Conservation (phyloP, 2,113 vertebrate species). For the Nothobranchius kuhntae region DNA sequence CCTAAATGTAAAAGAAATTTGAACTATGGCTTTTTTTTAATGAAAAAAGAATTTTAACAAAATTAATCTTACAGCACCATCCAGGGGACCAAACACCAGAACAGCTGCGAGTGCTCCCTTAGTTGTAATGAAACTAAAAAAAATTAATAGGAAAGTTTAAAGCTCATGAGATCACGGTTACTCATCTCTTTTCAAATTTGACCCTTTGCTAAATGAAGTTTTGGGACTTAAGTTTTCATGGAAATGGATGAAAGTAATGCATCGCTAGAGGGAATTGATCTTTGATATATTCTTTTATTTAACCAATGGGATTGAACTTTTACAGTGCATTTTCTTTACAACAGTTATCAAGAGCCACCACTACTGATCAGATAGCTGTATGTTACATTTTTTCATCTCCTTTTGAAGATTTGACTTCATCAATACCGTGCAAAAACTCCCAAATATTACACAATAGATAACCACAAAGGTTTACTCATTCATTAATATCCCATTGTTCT, state of each 20-base stretch:
- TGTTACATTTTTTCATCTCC: conserved; percentile 75
- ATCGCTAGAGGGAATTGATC: conserved; percentile 7
- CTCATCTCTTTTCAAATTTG: too few species aligned
- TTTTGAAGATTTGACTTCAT: conserved; percentile 70
- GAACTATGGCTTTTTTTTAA: too few species aligned
- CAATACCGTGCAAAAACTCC: conserved; percentile 56
- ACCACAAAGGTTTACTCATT: conserved; percentile 53
- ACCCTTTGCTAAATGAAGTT: too few species aligned
- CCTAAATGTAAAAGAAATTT: too few species aligned
- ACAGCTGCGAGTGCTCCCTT: too few species aligned
- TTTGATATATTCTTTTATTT: conserved; percentile 80
- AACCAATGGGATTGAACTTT: conserved; percentile 80
- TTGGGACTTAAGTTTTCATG: too few species aligned
- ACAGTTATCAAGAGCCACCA: conserved; percentile 81
- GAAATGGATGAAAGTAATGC: background rate
- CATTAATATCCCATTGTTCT: conserved; percentile 50
- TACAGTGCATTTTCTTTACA: conserved; percentile 84
- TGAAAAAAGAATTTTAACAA: too few species aligned
- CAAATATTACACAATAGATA: conserved; percentile 57
- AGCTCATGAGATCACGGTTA: too few species aligned
- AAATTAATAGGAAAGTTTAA: too few species aligned
- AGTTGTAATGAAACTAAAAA: too few species aligned
- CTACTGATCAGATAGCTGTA: conserved; percentile 75
- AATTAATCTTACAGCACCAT: too few species aligned
- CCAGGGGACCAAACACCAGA: too few species aligned